Percentiles rank a stretch among this genome's conserved stretches.
These are phyloP conservation scores for Pteropus alecto DNA, from an alignment of 2,113 vertebrate species.

Conservation along the genomic window DNA sequence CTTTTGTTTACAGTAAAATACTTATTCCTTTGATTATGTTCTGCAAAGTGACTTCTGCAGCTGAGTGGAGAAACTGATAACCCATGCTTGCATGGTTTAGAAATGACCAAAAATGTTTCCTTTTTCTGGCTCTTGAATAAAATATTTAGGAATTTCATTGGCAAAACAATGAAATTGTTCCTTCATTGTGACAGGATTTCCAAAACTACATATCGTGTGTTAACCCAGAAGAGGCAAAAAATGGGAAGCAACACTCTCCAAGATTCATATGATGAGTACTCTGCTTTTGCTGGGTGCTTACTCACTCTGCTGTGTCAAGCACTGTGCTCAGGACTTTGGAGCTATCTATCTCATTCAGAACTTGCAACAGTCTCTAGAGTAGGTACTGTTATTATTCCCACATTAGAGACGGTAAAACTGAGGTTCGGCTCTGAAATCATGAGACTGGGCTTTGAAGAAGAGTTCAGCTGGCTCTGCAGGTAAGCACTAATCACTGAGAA, in stretches of 20 bases:
- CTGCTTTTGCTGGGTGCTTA: neutral
- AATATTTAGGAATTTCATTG: constrained; percentile 64
- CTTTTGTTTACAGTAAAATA: constrained; percentile 65
- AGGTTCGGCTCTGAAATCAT: neutral
- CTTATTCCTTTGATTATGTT: constrained; percentile 42
- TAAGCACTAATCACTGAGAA: neutral
- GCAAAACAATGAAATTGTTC: constrained; percentile 53
- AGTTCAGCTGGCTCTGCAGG: neutral
- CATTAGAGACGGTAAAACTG: neutral
- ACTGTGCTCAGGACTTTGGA: neutral
- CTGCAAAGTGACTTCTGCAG: constrained; percentile 44
- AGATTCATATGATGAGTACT: neutral
- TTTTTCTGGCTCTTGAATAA: constrained; percentile 39
- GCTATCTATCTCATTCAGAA: constrained; percentile 8
- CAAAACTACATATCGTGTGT: constrained; percentile 5
- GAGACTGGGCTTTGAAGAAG: neutral
- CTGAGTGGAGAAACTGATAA: constrained; percentile 1
- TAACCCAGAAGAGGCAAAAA: constrained; percentile 21
- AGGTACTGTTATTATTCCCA: neutral
- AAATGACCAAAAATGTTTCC: constrained; percentile 42
- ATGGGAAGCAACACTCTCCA: neutral
- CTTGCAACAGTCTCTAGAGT: neutral
- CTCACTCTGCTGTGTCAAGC: neutral
- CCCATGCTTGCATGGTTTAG: neutral
- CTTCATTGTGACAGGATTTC: constrained; percentile 30